Conservation (phyloP, 1,140 invertebrate genomes). For the Lepidurus apus region DNA sequence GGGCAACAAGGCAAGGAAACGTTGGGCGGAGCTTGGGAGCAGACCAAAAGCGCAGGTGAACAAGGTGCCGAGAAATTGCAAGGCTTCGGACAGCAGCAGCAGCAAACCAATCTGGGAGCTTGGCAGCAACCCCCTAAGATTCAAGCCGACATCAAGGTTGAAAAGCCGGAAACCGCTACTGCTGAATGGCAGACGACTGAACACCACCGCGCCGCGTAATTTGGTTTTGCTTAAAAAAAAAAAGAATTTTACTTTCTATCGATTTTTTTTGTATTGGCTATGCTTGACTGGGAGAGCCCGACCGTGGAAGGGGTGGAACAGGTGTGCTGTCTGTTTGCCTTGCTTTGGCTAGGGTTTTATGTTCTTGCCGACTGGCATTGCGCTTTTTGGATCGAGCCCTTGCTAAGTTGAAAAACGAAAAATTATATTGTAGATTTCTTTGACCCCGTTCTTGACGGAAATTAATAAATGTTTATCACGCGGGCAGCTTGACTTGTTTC, state of each 20-base stretch:
- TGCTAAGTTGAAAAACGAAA: background rate
- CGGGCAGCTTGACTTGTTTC: background rate
- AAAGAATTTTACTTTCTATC: background rate
- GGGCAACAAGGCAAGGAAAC: background rate
- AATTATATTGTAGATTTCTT: constrained; percentile 5
- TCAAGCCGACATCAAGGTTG: background rate
- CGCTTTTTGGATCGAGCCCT: constrained; percentile 1
- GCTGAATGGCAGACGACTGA: constrained; percentile 1
- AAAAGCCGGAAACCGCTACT: background rate
- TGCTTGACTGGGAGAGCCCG: background rate
- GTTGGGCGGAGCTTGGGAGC: background rate
- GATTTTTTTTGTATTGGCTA: background rate
- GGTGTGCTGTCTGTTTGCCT: constrained; percentile 9
- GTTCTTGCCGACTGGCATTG: constrained; percentile 12
- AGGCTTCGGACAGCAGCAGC: background rate
- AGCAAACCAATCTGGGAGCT: background rate
- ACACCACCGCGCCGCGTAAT: background rate
- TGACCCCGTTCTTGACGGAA: background rate
- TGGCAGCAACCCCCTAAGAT: constrained; percentile 20
- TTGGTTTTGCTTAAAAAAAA: background rate
- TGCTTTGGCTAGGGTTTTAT: constrained; percentile 11
- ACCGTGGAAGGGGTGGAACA: constrained; percentile 13
- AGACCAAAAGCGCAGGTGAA: background rate
- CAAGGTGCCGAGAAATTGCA: background rate
- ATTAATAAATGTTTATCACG: constrained; percentile 7